Evolutionary conservation across 2,888 invertebrate species (phyloP), one percentile per base, ranked within the genome.

Genomic region (Ophioninae sp.): DNA sequence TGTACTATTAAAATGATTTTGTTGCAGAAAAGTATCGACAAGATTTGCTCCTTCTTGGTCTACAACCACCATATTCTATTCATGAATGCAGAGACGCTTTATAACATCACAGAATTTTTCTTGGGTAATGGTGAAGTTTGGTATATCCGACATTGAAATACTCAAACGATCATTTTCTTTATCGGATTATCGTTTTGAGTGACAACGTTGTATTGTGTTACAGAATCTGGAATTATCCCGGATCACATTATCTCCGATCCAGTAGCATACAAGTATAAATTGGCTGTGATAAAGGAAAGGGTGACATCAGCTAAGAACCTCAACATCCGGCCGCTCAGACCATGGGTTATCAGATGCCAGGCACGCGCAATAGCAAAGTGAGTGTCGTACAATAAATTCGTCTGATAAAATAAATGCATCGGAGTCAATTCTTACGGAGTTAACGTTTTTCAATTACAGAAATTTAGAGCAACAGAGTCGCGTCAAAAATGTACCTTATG

Each of bases 321-420:
- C 6, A 75, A 68, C 2, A 17, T 84, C 2, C 0, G 5, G 0
- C 74, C 77, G 0, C 5, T 86, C 0, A 86, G 73, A 65, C 85
- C 85, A 3, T 86, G 86, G 86, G 13, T 86, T 56, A 2, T 85
- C 7, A 76, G 86, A 64, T 79, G 81, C 64, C 7, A 20, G n/a
- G n/a, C 37, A 0, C 0, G 7, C 0, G 0, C 8, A 1, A 79
- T 83, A 82, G 78, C 74, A 0, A 67, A 13, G 86, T 86, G 62
- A 44, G 65, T 57, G 8, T 20, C n/a, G 21, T n/a, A n/a, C 59
- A 7, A 37, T 30, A 56, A 6, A 56, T 17, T 21, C 5, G n/a
- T 13, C 7, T n/a, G 8, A 41, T 0, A n/a, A 20, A 17, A 30
- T 20, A 20, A 37, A 6, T 6, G n/a, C 20, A n/a, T 70, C 20